Evolutionary conservation across 2,113 vertebrate species (phyloP).

Genomic region (Chloroceryle aenea): DNA sequence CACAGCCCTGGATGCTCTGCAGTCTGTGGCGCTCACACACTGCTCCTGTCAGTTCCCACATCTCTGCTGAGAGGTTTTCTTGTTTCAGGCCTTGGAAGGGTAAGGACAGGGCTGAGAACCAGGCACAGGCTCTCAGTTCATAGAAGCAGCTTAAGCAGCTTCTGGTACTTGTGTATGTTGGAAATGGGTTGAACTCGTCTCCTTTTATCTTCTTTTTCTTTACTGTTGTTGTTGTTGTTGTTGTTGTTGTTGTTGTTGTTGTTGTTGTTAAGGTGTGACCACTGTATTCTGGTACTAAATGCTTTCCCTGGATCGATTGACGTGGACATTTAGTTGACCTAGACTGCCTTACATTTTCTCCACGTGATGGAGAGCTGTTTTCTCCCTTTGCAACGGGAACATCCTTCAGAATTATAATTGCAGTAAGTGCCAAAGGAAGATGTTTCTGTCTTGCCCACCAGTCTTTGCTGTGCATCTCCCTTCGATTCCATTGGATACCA

Average conservation of each 20-base stretch:
- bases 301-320: neutral
- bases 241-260: neutral
- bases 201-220: too few species aligned
- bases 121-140: neutral
- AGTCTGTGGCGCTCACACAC: neutral
- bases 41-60: neutral
- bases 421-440: neutral
- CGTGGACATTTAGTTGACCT: neutral
- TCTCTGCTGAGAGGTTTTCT: neutral
- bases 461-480: neutral
- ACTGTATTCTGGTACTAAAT: neutral
- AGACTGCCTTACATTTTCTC: neutral
- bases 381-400: neutral
- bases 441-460: neutral
- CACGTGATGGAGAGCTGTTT: neutral
- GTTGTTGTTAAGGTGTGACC: neutral
- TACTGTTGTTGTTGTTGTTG: neutral
- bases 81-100: neutral
- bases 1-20: neutral
- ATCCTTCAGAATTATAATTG: neutral
- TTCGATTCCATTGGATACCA: neutral
- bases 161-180: fast-evolving
- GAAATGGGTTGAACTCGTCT: neutral
- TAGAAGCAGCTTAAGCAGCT: neutral
- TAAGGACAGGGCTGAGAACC: neutral